Base-by-base conservation (phyloP, 2,888 invertebrate genomes). In the Rhingia rostrata region DNA sequence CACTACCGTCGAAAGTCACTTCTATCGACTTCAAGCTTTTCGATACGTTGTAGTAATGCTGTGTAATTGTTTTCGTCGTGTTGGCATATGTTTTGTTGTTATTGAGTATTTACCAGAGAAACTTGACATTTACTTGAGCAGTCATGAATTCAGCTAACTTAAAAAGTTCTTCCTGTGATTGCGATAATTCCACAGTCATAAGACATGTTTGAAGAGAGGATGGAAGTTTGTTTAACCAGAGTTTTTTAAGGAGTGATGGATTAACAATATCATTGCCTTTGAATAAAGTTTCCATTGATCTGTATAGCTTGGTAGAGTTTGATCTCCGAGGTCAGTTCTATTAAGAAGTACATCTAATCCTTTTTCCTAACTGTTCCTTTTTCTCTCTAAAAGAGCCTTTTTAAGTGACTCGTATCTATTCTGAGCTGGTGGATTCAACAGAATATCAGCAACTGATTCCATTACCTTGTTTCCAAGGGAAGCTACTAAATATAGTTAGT, bases 401-500 rank as follows among this genome's bases (percentile, higher is more conserved):
- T 69, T 69, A 7, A 77, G 51, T 6, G 4, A 0, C 3, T 77
- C 60, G n/a, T 77, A 77, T 49, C 53, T 77, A 2, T 58, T 35
- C n/a, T n/a, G n/a, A n/a, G n/a, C n/a, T n/a, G n/a, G n/a, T n/a
- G n/a, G n/a, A n/a, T n/a, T n/a, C n/a, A n/a, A n/a, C n/a, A n/a
- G n/a, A n/a, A n/a, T n/a, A n/a, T n/a, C n/a, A n/a, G n/a, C n/a
- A n/a, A n/a, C n/a, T n/a, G n/a, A n/a, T n/a, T n/a, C n/a, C n/a
- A n/a, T n/a, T n/a, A n/a, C n/a, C n/a, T n/a, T n/a, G 9, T 61
- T 60, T 0, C 30, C 14, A 7, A 78, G 51, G 3, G 78, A 45
- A 6, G 66, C 56, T 0, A 75, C 60, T 6, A 77, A 53, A 51
- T 75, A 66, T 75, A 75, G 32, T 66, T 67, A 0, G 75, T 75